A percentile compares a stretch with the other conserved stretches of the same genome.
phyloP scores from a whole-genome alignment of 1,140 invertebrate genomes.

The Euwallacea fornicatus region DNA sequence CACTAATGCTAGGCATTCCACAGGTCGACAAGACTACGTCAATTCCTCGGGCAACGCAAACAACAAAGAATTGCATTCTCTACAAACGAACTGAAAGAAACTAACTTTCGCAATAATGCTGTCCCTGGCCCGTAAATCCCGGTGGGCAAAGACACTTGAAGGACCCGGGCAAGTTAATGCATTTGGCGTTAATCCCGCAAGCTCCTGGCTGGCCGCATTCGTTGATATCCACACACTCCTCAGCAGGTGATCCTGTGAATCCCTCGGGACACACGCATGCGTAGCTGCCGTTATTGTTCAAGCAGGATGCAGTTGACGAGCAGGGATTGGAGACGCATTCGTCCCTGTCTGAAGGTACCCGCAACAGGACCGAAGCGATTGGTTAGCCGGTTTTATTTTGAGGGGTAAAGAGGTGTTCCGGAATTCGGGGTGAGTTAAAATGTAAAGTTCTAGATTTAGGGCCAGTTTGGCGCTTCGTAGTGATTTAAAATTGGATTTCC shows the following conservation, averaged over 20 bases:
- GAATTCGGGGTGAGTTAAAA: too few relatives aligned
- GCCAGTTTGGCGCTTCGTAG: too few relatives aligned
- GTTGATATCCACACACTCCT: constrained; percentile 65
- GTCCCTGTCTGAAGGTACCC: constrained; percentile 60
- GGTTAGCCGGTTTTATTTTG: too few relatives aligned
- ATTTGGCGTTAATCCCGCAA: constrained; percentile 86
- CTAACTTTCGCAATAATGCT: constrained; percentile 78
- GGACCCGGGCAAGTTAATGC: constrained; percentile 89
- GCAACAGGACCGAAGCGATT: background rate
- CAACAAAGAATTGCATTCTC: too few relatives aligned
- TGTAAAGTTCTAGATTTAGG: too few relatives aligned
- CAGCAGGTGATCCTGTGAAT: constrained; percentile 60
- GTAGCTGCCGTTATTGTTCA: constrained; percentile 74
- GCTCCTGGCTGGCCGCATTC: constrained; percentile 67
- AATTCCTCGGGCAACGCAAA: background rate
- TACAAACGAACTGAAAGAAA: constrained; percentile 40
- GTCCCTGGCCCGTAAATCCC: constrained; percentile 77
- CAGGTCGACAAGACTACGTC: constrained; percentile 17
- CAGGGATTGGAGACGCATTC: constrained; percentile 67
- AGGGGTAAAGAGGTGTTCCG: too few relatives aligned
- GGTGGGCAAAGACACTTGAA: constrained; percentile 89
- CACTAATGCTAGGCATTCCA: constrained; percentile 5
- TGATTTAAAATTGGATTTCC: too few relatives aligned
- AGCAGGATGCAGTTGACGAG: constrained; percentile 70
- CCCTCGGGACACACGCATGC: constrained; percentile 75